Evolutionary conservation across 1,140 invertebrate genomes (phyloP), one percentile per base, ranked within the genome.

Genomic region (Cotesia chilonis): DNA sequence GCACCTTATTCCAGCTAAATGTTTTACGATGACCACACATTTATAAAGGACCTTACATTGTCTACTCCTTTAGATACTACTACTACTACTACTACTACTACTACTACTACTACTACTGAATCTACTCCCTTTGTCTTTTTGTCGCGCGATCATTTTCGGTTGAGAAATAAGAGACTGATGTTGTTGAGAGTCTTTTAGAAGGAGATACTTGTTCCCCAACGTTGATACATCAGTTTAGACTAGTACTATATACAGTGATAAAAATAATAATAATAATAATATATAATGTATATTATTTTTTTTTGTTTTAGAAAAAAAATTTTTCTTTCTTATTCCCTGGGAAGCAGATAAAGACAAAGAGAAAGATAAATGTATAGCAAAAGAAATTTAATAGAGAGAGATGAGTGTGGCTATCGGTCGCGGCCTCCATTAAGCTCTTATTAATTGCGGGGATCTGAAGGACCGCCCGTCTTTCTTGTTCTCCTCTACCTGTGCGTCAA

Each of bases 371-470:
- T 28, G 38, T 36, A 36, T 14, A 59, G n/a, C 51, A 38, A 41
- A 36, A 64, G 57, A 67, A 55, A 52, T 65, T 59, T 37, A 20
- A 59, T 17, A 68, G 7, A 70, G 12, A 51, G 66, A 28, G 51
- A 67, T 17, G 61, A 73, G 67, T 59, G 68, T 68, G 69, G 71
- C 81, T 81, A 83, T 83, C 81, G 81, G 79, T 76, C 73, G 79
- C 75, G 81, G 80, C 77, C 82, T 70, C 84, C 83, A 85, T 85
- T 85, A 85, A 84, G 83, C 82, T 82, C 82, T 85, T 85, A 85
- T 85, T 85, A 85, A 85, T 85, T 85, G 83, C 82, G 77, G 83
- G 82, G 83, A 85, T 85, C 84, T 83, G 79, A 85, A 77, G 78
- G 77, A 78, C 83, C 84, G 83, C 82, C 69, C 80, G 74, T 78